Evolutionary conservation across 2,888 invertebrate species (phyloP).

Genomic region (Drosophila atripex): DNA sequence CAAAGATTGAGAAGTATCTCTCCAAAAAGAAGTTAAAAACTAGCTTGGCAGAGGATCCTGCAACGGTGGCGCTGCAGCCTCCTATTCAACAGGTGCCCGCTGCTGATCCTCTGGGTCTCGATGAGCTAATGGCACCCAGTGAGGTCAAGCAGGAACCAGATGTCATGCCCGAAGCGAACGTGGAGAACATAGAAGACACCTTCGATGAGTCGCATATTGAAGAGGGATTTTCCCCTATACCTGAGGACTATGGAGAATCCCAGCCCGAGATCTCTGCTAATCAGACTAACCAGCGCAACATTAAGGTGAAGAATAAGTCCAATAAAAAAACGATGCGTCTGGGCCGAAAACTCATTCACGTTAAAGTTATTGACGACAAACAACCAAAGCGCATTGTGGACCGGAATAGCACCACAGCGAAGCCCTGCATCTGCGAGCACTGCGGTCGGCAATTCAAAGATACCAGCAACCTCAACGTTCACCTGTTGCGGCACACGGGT

Average conservation of each 20-base stretch:
- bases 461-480: slow-evolving; percentile 64
- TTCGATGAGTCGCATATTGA: slow-evolving; percentile 2
- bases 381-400: slow-evolving; percentile 71
- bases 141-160: slow-evolving; percentile 25
- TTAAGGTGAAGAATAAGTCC: slow-evolving; percentile 11
- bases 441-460: slow-evolving; percentile 66
- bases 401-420: slow-evolving; percentile 52
- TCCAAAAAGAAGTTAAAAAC: slow-evolving; percentile 13
- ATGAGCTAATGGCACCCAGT: slow-evolving; percentile 13
- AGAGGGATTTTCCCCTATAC: slow-evolving; percentile 1
- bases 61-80: slow-evolving; percentile 18
- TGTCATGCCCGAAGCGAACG: background rate
- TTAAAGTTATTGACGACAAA: slow-evolving; percentile 61
- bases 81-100: slow-evolving; percentile 14
- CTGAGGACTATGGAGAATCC: slow-evolving; percentile 26
- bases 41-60: slow-evolving; percentile 4
- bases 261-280: slow-evolving; percentile 2
- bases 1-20: slow-evolving; percentile 57
- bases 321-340: slow-evolving; percentile 69
- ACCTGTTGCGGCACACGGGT: slow-evolving; percentile 63
- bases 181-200: background rate
- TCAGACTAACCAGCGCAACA: background rate
- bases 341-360: slow-evolving; percentile 65
- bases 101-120: slow-evolving; percentile 49
- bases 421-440: slow-evolving; percentile 68